Base-by-base conservation (phyloP, 1,140 invertebrate genomes). In the Heliconius hermathena region DNA sequence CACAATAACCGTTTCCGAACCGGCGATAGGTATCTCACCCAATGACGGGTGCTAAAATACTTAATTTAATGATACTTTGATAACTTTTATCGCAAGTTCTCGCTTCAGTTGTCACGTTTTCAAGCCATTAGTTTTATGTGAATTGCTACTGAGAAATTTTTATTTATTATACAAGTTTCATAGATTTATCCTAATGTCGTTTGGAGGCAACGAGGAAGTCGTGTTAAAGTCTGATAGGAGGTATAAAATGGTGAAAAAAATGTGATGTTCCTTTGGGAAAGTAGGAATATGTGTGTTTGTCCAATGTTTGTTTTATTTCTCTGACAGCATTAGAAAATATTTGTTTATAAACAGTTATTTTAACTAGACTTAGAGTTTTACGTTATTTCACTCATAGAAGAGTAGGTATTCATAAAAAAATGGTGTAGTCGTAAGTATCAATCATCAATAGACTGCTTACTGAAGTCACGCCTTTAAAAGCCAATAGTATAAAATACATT, bases 11-110 rank as follows among this genome's bases (percentile, higher is more conserved):
- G 54, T 77, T 74, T 60, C 73, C 73, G 60, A 38, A 71, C 71
- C 76, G 74, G 74, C 78, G 78, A 83, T 83, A 82, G 77, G 85
- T 88, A 83, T 86, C 83, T 86, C 71, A 73, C 76, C 80, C 75
- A 87, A 87, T 87, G 89, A 87, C 81, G 83, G 85, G 81, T 86
- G 88, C 85, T 91, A 92, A 93, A 92, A 92, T 90, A 91, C 73
- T 85, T 88, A 93, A 92, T 92, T 93, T 93, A 93, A 93, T 89
- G 91, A 89, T 89, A 89, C 83, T 93, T 92, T 93, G 90, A 93
- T 93, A 93, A 93, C 90, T 93, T 93, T 93, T 93, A 93, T 93
- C 92, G 88, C 89, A 85, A 85, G 85, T 92, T 92, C 89, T 91
- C 92, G 88, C 88, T 91, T 92, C 88, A 93, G 84, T 93, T 90